phyloP scores from a whole-genome alignment of 1,140 invertebrate genomes.

The Drosophila burlai region DNA sequence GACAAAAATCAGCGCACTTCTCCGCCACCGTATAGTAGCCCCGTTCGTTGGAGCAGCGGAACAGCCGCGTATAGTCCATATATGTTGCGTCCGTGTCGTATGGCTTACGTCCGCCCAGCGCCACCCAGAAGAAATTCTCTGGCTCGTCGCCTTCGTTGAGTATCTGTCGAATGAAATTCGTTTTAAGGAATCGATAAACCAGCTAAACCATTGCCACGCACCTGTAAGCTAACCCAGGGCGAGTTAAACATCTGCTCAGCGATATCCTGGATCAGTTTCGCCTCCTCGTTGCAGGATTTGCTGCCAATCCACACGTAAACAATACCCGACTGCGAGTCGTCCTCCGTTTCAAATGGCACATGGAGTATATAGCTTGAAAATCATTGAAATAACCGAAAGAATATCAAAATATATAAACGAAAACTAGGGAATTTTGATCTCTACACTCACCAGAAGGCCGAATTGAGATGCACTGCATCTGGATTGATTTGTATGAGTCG shows the following conservation, averaged over 20 bases:
- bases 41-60: conserved; percentile 99
- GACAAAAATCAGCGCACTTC: conserved; percentile 99
- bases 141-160: conserved; percentile 99
- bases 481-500: conserved; percentile 95
- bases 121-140: conserved; percentile 99
- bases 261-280: conserved; percentile 95
- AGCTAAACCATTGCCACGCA: conserved; percentile 42
- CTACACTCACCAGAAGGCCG: conserved; percentile 91
- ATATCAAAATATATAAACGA: not conserved
- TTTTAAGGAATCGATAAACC: not conserved
- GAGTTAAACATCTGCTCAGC: conserved; percentile 97
- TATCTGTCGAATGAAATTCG: conserved; percentile 86
- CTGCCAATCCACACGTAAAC: conserved; percentile 99
- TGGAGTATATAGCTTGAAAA: conserved; percentile 96
- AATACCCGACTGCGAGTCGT: conserved; percentile 94
- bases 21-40: conserved; percentile 99
- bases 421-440: not conserved
- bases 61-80: conserved; percentile 97
- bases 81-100: conserved; percentile 97
- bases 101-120: conserved; percentile 95
- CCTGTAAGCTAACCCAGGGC: conserved; percentile 93
- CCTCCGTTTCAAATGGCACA: conserved; percentile 97
- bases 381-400: not conserved
- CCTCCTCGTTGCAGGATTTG: conserved; percentile 95
- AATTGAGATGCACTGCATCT: conserved; percentile 92